Conservation (phyloP, 2,113 vertebrate species). For the Oriolus oriolus region DNA sequence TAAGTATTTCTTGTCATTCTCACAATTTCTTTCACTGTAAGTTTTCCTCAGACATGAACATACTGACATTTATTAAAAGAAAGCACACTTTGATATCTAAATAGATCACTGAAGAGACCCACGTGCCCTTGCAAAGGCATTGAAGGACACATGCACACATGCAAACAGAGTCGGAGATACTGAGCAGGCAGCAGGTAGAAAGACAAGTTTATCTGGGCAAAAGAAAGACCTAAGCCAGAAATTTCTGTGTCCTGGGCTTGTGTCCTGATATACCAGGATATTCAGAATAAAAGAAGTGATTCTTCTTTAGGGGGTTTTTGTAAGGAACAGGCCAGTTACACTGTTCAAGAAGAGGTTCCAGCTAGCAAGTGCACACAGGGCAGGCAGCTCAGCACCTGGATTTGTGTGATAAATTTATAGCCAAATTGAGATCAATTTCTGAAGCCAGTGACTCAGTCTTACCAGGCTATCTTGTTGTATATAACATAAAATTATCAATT, state of each 20-base stretch:
- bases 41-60: not conserved
- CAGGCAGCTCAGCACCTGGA: not conserved
- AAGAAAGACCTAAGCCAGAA: not conserved
- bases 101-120: not conserved
- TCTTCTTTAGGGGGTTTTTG: not conserved
- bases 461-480: not conserved
- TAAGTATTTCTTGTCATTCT: not conserved
- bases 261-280: not conserved
- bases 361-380: not conserved
- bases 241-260: not conserved
- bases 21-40: not conserved
- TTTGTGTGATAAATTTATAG: not conserved
- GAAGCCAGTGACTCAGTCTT: not conserved
- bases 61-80: not conserved
- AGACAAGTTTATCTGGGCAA: not conserved
- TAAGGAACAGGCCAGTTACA: not conserved
- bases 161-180: not conserved
- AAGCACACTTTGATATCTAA: not conserved
- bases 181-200: not conserved
- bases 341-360: not conserved
- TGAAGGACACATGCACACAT: not conserved
- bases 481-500: not conserved
- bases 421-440: not conserved
- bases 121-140: not conserved
- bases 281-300: not conserved